Base-by-base conservation (phyloP, 2,113 vertebrate genomes). In the Hipposideros armiger region DNA sequence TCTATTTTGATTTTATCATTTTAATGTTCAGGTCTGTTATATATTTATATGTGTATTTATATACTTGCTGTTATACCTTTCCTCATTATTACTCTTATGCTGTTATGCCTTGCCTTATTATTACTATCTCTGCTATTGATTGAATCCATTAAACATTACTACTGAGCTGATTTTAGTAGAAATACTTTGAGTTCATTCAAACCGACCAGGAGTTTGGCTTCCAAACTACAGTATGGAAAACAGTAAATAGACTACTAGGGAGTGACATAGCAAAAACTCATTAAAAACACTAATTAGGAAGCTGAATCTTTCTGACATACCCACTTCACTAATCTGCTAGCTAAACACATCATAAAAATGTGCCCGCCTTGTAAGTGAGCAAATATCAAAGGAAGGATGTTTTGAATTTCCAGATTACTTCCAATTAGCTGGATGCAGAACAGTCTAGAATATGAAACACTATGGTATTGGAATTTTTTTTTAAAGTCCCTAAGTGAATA, bases 221-320 rank as follows among this genome's bases (percentile, higher is more conserved):
- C 58, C n/a, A 60, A 93, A 64, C 58, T 60, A 60, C 3, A 69
- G 47, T 47, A 60, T 91, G 15, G 50, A 93, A 92, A 87, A 78
- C 15, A 19, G 32, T 74, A 90, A 97, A 87, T 54, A 92, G 64
- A 96, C 66, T 87, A 52, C 64, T 32, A 87, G 36, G 69, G 32
- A 93, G 45, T 97, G 91, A 90, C 94, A 88, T 19, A 94, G 82
- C 52, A 97, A 90, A 96, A 96, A 70, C 76, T 92, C 89, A 92
- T 97, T 96, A 93, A 97, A 94, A 90, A 74, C 0, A 1, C 45
- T 90, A 97, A 95, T 97, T 96, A 94, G 81, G 36, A 94, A 95
- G 14, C 89, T 93, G 95, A 80, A 91, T 95, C 52, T 60, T 96
- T 80, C 69, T 91, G 70, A 87, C 91, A 90, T 84, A 94, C 28